Evolutionary conservation across 2,113 vertebrate species (phyloP), one percentile per base, ranked within the genome.

Genomic region (Platysternon megacephalum): DNA sequence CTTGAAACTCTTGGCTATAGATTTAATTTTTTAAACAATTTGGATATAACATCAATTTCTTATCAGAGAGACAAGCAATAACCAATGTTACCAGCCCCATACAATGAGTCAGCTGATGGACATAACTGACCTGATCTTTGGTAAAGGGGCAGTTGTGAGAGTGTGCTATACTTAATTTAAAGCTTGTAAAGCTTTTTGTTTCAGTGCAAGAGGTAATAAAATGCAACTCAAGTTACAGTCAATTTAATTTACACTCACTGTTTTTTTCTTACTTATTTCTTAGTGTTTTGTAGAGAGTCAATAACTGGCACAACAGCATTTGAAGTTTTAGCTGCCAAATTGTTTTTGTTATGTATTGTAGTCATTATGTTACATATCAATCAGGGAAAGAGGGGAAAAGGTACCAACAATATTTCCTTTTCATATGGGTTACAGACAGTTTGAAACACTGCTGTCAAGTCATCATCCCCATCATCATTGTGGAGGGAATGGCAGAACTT

Each of bases 271-370:
- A 53, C 52, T 22, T 53, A 53, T 53, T 53, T 53, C 8, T 53
- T 22, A 22, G 52, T 53, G 8, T 53, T 53, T 53, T 53, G 24
- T 28, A 61, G 42, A 79, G 35, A n/a, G 46, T 82, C 0, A 7
- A 5, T 3, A 65, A 68, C 32, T 84, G 44, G 19, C 55, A n/a
- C 42, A 91, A 39, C 0, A 85, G 9, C 5, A 1, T 0, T 1
- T 46, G 58, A 52, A 82, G 21, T 65, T 82, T 82, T 14, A 82
- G 5, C 14, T 79, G 52, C 16, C 78, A 35, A 16, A 48, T 87
- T 9, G 22, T 78, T 79, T 28, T 84, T 80, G n/a, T 79, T 83
- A 49, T 72, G 19, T 72, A 61, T 19, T 51, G 9, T 49, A 46
- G 35, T 46, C 26, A 35, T 86, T 55, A 55, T 82, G 61, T 53